Conservation (phyloP, 2,888 invertebrate genomes). For the Hydroisotoma schaefferi region DNA sequence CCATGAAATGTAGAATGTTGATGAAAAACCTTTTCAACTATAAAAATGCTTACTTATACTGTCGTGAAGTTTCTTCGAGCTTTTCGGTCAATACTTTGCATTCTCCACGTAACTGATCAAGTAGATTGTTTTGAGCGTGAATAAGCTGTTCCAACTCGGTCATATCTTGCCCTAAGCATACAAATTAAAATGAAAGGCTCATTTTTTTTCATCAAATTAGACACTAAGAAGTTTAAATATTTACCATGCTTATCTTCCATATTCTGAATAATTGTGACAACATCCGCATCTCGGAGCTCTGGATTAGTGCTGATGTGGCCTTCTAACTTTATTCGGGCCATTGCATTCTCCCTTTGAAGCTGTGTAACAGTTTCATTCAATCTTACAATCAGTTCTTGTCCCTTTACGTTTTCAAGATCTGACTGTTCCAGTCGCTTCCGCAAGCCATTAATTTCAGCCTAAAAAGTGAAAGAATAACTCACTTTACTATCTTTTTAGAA, state of each 20-base stretch:
- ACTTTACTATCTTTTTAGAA: too few species aligned
- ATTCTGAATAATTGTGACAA: conserved; percentile 69
- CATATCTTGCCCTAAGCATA: conserved; percentile 77
- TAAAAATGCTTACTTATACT: conserved; percentile 82
- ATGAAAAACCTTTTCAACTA: too few species aligned
- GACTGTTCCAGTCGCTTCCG: conserved; percentile 73
- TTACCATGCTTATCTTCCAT: conserved; percentile 82
- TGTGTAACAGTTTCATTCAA: conserved; percentile 73
- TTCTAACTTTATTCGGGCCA: conserved; percentile 51
- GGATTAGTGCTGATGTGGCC: conserved; percentile 30
- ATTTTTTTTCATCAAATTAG: neutral
- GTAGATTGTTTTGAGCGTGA: conserved; percentile 86
- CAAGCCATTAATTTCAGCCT: conserved; percentile 67
- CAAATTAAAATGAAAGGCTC: neutral
- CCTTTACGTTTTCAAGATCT: conserved; percentile 75
- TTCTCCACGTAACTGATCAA: conserved; percentile 85
- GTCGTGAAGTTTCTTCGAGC: conserved; percentile 81
- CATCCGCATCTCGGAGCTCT: conserved; percentile 60
- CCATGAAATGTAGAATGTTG: too few species aligned
- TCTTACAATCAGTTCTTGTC: conserved; percentile 73
- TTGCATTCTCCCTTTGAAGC: conserved; percentile 68
- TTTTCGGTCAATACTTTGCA: conserved; percentile 83
- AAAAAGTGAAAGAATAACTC: conserved; percentile 5
- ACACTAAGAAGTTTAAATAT: conserved; percentile 49
- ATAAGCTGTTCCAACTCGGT: conserved; percentile 85